A percentile compares a stretch with the other conserved stretches of the same genome.
phyloP scores from a whole-genome alignment of 2,113 vertebrate species.

The Gymnogyps californianus region DNA sequence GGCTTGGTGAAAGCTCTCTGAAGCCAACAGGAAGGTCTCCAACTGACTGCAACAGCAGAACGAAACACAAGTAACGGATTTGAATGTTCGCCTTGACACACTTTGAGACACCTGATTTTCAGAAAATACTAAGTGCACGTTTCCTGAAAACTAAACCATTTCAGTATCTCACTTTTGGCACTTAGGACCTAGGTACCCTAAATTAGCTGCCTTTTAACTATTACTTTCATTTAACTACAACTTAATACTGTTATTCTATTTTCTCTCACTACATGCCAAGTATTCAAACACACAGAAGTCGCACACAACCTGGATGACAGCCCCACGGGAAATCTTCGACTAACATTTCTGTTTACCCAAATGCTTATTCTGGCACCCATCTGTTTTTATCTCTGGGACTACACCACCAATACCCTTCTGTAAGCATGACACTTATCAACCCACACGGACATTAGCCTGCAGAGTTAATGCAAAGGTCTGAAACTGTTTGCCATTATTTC shows the following conservation, averaged over 20 bases:
- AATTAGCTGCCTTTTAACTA: background rate
- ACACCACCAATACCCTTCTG: background rate
- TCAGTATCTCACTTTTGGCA: background rate
- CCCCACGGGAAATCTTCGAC: fast-evolving
- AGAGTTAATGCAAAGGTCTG: conserved; percentile 36
- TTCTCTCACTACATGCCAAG: background rate
- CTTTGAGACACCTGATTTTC: background rate
- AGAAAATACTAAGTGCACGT: background rate
- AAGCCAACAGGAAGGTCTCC: background rate
- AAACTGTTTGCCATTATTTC: conserved; percentile 48
- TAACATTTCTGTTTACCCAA: background rate
- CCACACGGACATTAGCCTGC: background rate
- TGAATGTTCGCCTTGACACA: background rate
- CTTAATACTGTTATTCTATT: background rate
- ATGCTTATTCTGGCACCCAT: background rate
- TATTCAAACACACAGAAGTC: background rate
- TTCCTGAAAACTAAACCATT: background rate
- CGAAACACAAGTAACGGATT: background rate
- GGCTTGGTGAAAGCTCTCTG: background rate
- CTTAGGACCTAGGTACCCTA: background rate
- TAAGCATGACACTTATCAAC: background rate
- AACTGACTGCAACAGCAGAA: background rate
- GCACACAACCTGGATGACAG: background rate
- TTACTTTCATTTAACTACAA: background rate
- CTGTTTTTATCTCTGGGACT: background rate